Base-by-base conservation (phyloP, 2,888 invertebrate genomes). In the Brenthis hecate region DNA sequence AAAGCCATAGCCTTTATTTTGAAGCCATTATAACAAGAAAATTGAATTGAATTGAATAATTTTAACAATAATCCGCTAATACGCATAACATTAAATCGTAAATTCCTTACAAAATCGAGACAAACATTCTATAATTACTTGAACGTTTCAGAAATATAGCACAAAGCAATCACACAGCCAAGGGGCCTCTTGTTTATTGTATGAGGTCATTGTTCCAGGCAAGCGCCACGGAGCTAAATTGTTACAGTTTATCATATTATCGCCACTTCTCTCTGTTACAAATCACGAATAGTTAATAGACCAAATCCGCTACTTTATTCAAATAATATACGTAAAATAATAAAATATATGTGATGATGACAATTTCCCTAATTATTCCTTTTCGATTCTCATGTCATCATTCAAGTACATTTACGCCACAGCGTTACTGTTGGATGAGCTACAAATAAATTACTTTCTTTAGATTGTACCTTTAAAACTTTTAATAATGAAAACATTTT, bases 121-220 rank as follows among this genome's bases (percentile, higher is more conserved):
- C 32, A 23, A 56, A 43, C 57, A 47, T 54, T 53, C 47, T 63
- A 64, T 58, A 68, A 56, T 57, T 64, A 68, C 53, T 57, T 54
- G 48, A 56, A 54, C 68, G 70, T 69, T 43, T 81, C 80, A 78
- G 80, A 78, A 82, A 80, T 82, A 84, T 78, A 83, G 85, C 77
- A 76, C 70, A 72, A 68, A 68, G 65, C 72, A 70, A 69, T 70
- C 66, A 61, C 66, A 66, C 69, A 54, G 56, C 32, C 53, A 61
- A 64, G 82, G 84, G 85, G 85, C 86, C 84, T 81, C 84, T 77
- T 78, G 78, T 84, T 81, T 82, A 85, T 82, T 82, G 78, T 81
- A 81, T 83, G 84, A 86, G 91, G 87, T 91, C 90, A 86, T 88
- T 87, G 91, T 88, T 87, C 87, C 80, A 85, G 56, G 54, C 66